phyloP scores from a whole-genome alignment of 2,113 vertebrate genomes.

The Pterocles gutturalis region DNA sequence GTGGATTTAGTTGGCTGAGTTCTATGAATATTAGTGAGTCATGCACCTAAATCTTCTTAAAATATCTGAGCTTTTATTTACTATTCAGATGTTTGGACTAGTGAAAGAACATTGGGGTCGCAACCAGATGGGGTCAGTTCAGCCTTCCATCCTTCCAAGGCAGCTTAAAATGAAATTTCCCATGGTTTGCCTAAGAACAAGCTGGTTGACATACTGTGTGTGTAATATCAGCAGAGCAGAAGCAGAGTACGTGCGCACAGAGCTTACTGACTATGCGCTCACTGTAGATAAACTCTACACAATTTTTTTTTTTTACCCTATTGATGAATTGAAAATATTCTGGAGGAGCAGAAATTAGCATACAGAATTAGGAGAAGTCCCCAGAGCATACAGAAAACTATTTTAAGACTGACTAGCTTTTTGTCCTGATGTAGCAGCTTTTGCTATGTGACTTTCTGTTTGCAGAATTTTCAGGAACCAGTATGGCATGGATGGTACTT shows the following conservation, averaged over 20 bases:
- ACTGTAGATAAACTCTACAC: not conserved
- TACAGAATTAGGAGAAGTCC: not conserved
- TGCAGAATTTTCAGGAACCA: not conserved
- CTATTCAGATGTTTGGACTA: not conserved
- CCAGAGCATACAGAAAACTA: not conserved
- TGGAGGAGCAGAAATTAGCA: not conserved
- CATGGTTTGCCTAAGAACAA: not conserved
- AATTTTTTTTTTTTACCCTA: not conserved
- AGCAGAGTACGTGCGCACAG: not conserved
- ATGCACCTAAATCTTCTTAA: not conserved
- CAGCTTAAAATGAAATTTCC: not conserved
- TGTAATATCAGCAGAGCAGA: not conserved
- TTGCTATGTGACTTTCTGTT: not conserved
- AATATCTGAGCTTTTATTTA: constrained; percentile 28
- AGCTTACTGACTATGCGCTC: not conserved
- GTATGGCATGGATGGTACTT: not conserved
- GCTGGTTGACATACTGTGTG: not conserved
- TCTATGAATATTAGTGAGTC: constrained; percentile 44
- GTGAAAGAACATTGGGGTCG: not conserved
- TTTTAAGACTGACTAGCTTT: not conserved
- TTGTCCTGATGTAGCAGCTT: not conserved
- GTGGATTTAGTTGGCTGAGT: constrained; percentile 18
- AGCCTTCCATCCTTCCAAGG: not conserved
- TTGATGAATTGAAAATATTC: not conserved
- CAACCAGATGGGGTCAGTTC: not conserved